Conservation (phyloP, 2,888 invertebrate genomes). For the Stenchaetothrips biformis region DNA sequence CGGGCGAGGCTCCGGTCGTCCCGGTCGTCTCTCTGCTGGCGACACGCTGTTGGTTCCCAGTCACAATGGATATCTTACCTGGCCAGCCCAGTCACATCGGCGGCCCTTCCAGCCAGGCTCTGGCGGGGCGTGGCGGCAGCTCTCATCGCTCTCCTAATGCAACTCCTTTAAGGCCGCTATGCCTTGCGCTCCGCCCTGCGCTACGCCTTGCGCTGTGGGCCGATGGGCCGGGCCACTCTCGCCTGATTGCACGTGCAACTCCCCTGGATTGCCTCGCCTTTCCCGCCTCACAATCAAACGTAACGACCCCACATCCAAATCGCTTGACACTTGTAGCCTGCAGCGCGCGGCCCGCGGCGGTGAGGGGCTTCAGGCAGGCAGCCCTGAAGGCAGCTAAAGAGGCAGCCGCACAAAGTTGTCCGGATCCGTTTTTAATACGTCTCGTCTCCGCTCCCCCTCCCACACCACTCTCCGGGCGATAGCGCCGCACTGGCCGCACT, state of each 20-base stretch:
- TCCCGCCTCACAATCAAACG: background rate
- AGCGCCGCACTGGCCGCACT: background rate
- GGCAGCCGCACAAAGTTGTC: too few relatives aligned
- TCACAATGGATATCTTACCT: background rate
- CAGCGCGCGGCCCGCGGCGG: too few relatives aligned
- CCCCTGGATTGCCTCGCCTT: too few relatives aligned
- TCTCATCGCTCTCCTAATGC: background rate
- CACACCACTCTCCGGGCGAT: background rate
- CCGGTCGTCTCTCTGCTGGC: background rate
- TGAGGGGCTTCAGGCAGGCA: too few relatives aligned
- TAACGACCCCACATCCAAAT: background rate
- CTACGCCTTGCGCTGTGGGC: background rate
- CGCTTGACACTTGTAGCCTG: too few relatives aligned
- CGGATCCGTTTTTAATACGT: too few relatives aligned
- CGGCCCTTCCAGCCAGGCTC: background rate
- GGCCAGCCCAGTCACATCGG: background rate
- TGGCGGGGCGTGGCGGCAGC: background rate
- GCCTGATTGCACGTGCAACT: constrained; percentile 3
- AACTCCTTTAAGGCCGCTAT: background rate
- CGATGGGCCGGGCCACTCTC: background rate
- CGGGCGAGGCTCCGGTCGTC: background rate
- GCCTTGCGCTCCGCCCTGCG: background rate
- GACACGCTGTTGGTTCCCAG: too few relatives aligned
- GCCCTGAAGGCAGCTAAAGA: too few relatives aligned
- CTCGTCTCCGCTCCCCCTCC: background rate